These are phyloP conservation scores for Channallabes apus DNA, from an alignment of 2,797 vertebrate genomes.

Conservation along the genomic window DNA sequence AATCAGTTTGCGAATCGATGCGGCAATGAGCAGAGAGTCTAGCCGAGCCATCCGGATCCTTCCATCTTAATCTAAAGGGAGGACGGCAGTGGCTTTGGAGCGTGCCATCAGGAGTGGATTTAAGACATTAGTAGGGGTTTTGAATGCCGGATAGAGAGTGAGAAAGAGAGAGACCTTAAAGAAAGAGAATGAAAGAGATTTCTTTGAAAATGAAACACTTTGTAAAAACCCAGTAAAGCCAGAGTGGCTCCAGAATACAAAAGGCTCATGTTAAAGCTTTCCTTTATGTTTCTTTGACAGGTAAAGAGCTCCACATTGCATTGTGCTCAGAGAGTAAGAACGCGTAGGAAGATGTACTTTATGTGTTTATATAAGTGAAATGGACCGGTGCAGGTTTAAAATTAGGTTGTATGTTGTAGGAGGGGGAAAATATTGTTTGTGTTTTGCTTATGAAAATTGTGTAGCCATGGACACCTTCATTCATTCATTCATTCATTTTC, in stretches of 20 bases:
- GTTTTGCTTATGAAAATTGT: neutral
- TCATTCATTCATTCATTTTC: too few relatives aligned
- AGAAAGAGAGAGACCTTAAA: conserved; percentile 23
- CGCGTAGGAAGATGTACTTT: conserved; percentile 21
- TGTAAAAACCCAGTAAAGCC: conserved; percentile 46
- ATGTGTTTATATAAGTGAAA: conserved; percentile 27
- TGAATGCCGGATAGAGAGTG: conserved; percentile 47
- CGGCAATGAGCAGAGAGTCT: conserved; percentile 66
- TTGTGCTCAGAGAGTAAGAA: conserved; percentile 25
- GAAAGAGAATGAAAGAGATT: conserved; percentile 46
- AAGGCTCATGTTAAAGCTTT: conserved; percentile 41
- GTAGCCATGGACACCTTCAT: neutral
- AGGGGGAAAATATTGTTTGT: neutral
- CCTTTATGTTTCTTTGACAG: conserved; percentile 33
- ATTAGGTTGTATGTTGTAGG: neutral
- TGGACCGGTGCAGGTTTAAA: conserved; percentile 13
- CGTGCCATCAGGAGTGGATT: conserved; percentile 68
- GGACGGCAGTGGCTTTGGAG: conserved; percentile 61
- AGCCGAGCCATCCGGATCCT: conserved; percentile 70
- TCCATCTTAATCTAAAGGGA: conserved; percentile 73
- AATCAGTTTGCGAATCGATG: conserved; percentile 78
- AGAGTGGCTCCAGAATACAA: conserved; percentile 47
- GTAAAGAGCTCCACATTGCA: conserved; percentile 23
- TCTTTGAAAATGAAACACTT: conserved; percentile 53
- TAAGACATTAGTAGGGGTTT: conserved; percentile 57